Percentiles rank a stretch among this genome's conserved stretches.
Conservation (phyloP, 2,113 vertebrate species). For the Saguinus midas region DNA sequence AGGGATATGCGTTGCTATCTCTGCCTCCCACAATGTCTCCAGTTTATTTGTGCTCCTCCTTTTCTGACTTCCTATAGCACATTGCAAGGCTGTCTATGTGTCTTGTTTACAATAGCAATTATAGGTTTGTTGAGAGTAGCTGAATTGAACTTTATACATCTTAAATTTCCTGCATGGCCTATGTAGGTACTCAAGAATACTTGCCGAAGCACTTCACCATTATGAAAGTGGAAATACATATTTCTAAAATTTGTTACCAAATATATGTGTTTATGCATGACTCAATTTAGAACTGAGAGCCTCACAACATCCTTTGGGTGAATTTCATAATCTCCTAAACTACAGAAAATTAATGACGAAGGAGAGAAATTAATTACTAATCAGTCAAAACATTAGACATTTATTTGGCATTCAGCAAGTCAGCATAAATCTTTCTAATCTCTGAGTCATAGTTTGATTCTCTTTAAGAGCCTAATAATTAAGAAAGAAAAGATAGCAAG, state of each 20-base stretch:
- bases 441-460: neutral
- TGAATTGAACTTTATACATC: slow-evolving; percentile 1
- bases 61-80: neutral
- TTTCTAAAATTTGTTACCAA: neutral
- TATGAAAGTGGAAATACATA: neutral
- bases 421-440: slow-evolving; percentile 36
- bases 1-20: neutral
- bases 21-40: neutral
- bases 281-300: neutral
- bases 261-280: neutral
- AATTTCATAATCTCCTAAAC: neutral
- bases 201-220: neutral
- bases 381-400: slow-evolving; percentile 12
- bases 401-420: slow-evolving; percentile 28
- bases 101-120: neutral
- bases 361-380: neutral
- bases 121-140: neutral
- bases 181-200: neutral
- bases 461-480: neutral
- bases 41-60: neutral
- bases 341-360: neutral
- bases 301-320: neutral
- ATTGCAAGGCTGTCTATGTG: neutral
- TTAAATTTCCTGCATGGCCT: slow-evolving; percentile 10
- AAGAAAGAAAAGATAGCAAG: neutral